Evolutionary conservation across 2,888 invertebrate species (phyloP), one percentile per base, ranked within the genome.

Genomic region (Trichogramma dendrolimi): DNA sequence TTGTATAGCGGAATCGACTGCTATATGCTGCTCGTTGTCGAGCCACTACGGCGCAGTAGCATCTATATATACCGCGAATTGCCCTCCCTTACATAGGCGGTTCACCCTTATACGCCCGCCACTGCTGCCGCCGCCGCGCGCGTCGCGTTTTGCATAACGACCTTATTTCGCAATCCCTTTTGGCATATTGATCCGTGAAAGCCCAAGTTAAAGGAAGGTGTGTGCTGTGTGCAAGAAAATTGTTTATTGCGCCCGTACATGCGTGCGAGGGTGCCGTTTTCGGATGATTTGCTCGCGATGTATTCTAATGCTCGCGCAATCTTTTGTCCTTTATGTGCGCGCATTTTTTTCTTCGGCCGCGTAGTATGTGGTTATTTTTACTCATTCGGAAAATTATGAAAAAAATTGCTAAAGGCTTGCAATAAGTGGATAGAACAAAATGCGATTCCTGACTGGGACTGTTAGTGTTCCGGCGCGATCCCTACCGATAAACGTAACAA

Each of bases 91-190:
- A 27, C 27, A 27, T 27, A 27, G 27, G 71, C 71, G 68, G 68
- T 69, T 72, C 71, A 68, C 71, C 73, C 70, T 76, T 74, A 75
- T 76, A 75, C 74, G 73, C 75, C 74, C 73, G 65, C 61, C 66
- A 60, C 66, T 55, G 67, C 53, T 61, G 67, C 60, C 53, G 54
- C 60, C 69, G 52, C 54, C 55, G 52, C 61, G 52, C 52, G 57
- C 58, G 27, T 66, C 63, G 57, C 60, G 70, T 67, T 78, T 78
- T 76, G 75, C 77, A 76, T 78, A 78, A 78, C 74, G 74, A 76
- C 76, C 75, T 75, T 72, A 73, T 73, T 71, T 67, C 74, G 71
- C 74, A 73, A 78, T 77, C 73, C 62, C 58, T 40, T 72, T 71
- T 71, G 70, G 69, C 74, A 74, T 75, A 77, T 78, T 74, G 76